Percentiles rank a stretch among this genome's conserved stretches.
Evolutionary conservation across 2,113 vertebrate genomes (phyloP).

Genomic region (Equus quagga): DNA sequence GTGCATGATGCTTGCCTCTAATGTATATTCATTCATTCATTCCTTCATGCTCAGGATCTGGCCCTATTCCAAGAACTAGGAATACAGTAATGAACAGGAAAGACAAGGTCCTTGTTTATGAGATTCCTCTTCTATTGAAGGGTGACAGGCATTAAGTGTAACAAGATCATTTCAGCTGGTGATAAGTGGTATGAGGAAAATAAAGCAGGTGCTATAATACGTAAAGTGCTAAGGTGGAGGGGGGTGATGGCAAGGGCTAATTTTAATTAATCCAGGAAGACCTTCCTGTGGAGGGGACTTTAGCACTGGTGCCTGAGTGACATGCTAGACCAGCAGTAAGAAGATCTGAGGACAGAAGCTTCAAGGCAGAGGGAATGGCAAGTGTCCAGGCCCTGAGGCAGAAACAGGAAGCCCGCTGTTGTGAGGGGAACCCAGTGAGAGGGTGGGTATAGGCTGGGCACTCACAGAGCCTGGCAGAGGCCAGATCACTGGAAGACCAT

Average conservation of each 20-base stretch:
- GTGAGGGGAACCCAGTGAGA: not conserved
- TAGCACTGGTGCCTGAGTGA: not conserved
- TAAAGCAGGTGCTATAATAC: not conserved
- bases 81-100: not conserved
- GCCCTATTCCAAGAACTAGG: not conserved
- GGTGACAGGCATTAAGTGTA: not conserved
- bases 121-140: not conserved
- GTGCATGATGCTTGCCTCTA: not conserved
- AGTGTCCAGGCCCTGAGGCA: not conserved
- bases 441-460: rapidly evolving
- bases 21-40: not conserved
- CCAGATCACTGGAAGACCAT: not conserved
- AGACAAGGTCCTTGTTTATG: not conserved
- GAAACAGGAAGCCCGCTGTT: not conserved
- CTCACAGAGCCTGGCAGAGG: not conserved
- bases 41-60: not conserved
- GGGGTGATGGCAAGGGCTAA: not conserved
- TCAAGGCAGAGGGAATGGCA: not conserved
- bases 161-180: not conserved
- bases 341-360: not conserved
- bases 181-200: not conserved
- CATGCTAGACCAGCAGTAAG: not conserved
- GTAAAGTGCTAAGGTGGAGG: not conserved
- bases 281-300: not conserved
- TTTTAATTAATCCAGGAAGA: constrained; percentile 33